Evolutionary conservation across 2,888 invertebrate genomes (phyloP).

Genomic region (Lysandra bellargus): DNA sequence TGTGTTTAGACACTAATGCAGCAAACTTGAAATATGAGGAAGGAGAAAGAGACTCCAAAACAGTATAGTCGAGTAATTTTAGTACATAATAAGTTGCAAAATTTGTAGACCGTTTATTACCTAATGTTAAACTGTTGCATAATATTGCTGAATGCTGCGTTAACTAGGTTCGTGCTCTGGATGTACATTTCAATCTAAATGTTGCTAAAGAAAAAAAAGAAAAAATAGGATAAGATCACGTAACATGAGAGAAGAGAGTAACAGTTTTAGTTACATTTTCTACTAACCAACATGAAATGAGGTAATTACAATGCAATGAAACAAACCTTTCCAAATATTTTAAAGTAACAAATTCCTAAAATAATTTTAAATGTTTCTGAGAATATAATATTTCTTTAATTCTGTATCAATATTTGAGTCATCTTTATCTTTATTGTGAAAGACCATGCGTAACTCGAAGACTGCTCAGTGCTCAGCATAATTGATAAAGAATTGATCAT

Average conservation of each 20-base stretch:
- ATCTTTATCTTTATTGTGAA: slow-evolving; percentile 2
- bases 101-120: not conserved
- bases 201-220: not conserved
- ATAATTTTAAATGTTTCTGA: not conserved
- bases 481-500: slow-evolving; percentile 3
- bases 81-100: not conserved
- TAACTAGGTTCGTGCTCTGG: not conserved
- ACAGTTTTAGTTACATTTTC: not conserved
- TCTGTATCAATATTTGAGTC: slow-evolving; percentile 5
- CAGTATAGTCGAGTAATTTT: not conserved
- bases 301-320: not conserved
- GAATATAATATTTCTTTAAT: not conserved
- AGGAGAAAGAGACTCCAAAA: not conserved
- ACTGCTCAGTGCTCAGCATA: not conserved
- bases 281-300: not conserved
- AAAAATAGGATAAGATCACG: not conserved
- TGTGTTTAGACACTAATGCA: no score
- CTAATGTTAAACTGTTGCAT: not conserved
- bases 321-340: not conserved
- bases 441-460: not conserved
- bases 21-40: no score
- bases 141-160: not conserved
- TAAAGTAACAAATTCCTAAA: not conserved
- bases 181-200: not conserved
- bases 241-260: not conserved